Conservation (phyloP, 2,888 invertebrate species). For the Rhagophthalmus giganteus region DNA sequence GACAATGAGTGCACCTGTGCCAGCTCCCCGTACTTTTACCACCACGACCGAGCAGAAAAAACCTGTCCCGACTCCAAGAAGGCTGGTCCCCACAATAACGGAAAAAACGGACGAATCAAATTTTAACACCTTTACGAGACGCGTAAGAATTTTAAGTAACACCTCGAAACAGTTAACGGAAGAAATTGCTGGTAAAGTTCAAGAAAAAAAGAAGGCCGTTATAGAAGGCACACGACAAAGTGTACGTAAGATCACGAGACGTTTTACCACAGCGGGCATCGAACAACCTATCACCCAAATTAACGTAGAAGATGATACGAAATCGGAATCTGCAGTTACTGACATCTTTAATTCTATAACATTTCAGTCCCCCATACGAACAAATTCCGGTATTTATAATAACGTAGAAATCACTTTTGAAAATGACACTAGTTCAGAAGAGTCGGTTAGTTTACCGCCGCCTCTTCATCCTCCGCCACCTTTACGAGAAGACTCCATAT, state of each 20-base stretch:
- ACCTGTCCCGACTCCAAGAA: constrained; percentile 62
- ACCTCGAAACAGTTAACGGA: constrained; percentile 63
- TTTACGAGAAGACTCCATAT: constrained; percentile 60
- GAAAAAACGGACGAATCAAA: constrained; percentile 30
- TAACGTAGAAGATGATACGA: constrained; percentile 38
- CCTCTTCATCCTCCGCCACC: constrained; percentile 65
- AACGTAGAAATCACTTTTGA: constrained; percentile 35
- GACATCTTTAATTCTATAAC: constrained; percentile 67
- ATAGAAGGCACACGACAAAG: constrained; percentile 65
- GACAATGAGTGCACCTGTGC: constrained; percentile 44
- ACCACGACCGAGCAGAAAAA: constrained; percentile 49
- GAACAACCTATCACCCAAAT: constrained; percentile 26
- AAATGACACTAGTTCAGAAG: constrained; percentile 44
- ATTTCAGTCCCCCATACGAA: constrained; percentile 64
- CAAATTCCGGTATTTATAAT: constrained; percentile 41
- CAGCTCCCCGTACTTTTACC: constrained; percentile 41
- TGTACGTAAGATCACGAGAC: constrained; percentile 49
- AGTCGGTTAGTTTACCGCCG: constrained; percentile 56
- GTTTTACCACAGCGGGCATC: constrained; percentile 40
- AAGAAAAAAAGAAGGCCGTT: constrained; percentile 63
- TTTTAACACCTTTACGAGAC: constrained; percentile 50
- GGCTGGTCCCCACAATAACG: constrained; percentile 49
- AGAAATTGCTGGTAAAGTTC: constrained; percentile 61
- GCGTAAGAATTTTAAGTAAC: constrained; percentile 58
- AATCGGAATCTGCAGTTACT: constrained; percentile 35